Evolutionary conservation across 2,888 invertebrate species (phyloP), one percentile per base, ranked within the genome.

Genomic region (Morpho deidamia): DNA sequence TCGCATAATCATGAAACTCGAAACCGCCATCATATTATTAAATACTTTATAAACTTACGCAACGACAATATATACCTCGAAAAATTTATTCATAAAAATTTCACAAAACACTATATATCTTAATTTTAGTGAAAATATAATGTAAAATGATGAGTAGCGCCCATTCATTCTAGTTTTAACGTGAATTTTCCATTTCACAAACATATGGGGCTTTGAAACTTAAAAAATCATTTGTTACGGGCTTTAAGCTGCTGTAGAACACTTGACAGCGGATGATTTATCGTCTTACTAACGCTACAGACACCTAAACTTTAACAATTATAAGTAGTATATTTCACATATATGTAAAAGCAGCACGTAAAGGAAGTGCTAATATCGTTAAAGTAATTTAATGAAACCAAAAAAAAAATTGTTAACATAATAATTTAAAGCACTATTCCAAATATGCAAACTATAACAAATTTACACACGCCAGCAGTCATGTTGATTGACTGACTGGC

Each of bases 151-250:
- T 46, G 46, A 32, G 39, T 39, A 11, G 32, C 46, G 38, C 32
- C 3, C 23, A 23, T 23, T 23, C 23, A 23, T 46, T 37, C 39
- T 46, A 46, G 46, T 46, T 39, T 38, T 11, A 23, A 11, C 39
- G 39, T 47, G 40, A 48, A 40, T 48, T 48, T 48, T 40, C 33
- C 34, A 41, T 48, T 48, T 41, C 10, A 40, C 47, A 40, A 41
- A 12, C 47, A 40, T 33, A 41, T 40, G 47, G 47, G 40, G 40
- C 39, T 48, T 41, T 33, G 33, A 40, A 48, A 48, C 51, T 60
- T 60, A 73, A 74, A 76, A 76, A 74, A 66, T 71, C 73, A 80
- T 80, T 78, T 78, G 72, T 81, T 72, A 79, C 40, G 43, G 10
- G 48, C 39, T 44, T 48, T 48, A 53, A 53, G 48, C 66, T 68